Base-by-base conservation (phyloP, 2,888 invertebrate species). In the Psylliodes chrysocephalus region DNA sequence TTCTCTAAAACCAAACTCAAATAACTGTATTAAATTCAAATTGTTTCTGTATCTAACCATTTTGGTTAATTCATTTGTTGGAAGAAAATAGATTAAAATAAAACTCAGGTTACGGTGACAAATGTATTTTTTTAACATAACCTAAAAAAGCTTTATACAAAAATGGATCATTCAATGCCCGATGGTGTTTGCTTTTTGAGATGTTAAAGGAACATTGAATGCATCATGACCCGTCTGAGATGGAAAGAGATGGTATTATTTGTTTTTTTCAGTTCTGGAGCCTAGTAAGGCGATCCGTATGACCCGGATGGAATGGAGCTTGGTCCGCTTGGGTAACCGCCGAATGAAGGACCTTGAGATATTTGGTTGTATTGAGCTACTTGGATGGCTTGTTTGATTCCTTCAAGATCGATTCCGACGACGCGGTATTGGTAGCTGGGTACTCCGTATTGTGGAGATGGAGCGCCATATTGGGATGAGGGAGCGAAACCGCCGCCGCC, bases 361-460 rank as follows among this genome's bases (percentile, higher is more conserved):
- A 86, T 82, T 84, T 93, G 92, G 73, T 90, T 87, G 86, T 90
- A 93, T 78, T 94, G 93, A 42, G 94, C 94, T 69, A 94, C 93
- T 82, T 94, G 93, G 83, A 94, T 91, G 74, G 93, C 93, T 77
- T 93, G 93, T 77, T 92, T 91, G 77, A 93, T 91, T 69, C 91
- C 93, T 76, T 93, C 94, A 69, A 94, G 89, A 83, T 92, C 90
- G 82, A 94, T 90, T 71, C 93, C 94, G 72, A 93, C 92, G 60
- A 94, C 93, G 74, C 90, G 88, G 71, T 87, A 84, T 62, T 77
- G 75, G 67, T 82, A 80, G 77, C 82, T 83, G 78, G 82, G 90
- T 69, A 85, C 90, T 67, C 90, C 91, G 82, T 90, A 90, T 66
- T 85, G 85, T 0, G 89, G 85, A 51, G 89, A 89, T 63, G 91